Evolutionary conservation across 2,113 vertebrate genomes (phyloP).

Genomic region (human): DNA sequence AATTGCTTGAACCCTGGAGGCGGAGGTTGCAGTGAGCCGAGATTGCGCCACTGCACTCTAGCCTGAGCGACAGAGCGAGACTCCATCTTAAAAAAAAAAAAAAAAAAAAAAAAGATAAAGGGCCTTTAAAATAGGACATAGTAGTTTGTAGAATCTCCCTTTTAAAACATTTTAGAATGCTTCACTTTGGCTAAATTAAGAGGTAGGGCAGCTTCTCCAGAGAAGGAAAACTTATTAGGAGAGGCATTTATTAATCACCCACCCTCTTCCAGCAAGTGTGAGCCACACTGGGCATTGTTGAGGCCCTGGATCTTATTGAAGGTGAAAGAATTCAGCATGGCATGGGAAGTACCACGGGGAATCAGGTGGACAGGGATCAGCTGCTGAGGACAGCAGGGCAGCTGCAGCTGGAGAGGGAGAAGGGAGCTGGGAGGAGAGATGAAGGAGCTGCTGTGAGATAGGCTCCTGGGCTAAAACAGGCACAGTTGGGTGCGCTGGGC

Average conservation of each 20-base stretch:
- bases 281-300: not conserved
- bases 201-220: not conserved
- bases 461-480: not conserved
- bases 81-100: too few species aligned
- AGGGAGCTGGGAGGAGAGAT: not conserved
- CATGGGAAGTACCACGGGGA: not conserved
- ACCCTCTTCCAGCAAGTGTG: not conserved
- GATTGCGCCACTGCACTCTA: too few species aligned
- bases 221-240: not conserved
- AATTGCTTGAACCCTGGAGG: too few species aligned
- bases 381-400: not conserved
- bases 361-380: not conserved
- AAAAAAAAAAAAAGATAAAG: not conserved
- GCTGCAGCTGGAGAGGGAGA: not conserved
- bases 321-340: not conserved
- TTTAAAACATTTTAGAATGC: not conserved
- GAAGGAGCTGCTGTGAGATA: not conserved
- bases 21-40: too few species aligned
- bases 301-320: not conserved
- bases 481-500: accelerated
- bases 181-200: not conserved
- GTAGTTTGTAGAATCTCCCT: not conserved
- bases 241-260: not conserved
- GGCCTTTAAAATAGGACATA: not conserved
- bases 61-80: too few species aligned